These are phyloP conservation scores for Drosophila ustulata DNA, from an alignment of 2,888 invertebrate species.

Conservation along the genomic window DNA sequence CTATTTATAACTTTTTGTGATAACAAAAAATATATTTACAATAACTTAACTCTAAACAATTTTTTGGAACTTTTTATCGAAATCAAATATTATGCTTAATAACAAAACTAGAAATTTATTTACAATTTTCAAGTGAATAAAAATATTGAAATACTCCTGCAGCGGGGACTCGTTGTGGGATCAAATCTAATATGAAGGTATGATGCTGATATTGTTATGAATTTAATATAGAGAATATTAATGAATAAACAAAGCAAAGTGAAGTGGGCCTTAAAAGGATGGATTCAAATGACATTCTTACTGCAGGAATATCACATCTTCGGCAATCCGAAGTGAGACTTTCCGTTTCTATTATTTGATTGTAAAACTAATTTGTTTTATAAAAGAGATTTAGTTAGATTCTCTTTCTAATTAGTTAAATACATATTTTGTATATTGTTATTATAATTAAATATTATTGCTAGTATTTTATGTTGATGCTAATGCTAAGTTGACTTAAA, in stretches of 20 bases:
- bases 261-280: neutral
- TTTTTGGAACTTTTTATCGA: conserved; percentile 37
- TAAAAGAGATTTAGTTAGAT: conserved; percentile 19
- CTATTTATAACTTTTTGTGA: conserved; percentile 29
- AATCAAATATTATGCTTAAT: conserved; percentile 17
- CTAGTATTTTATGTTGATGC: conserved; percentile 42
- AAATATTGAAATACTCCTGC: neutral
- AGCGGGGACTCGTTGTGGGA: neutral
- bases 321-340: neutral
- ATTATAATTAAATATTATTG: conserved; percentile 21
- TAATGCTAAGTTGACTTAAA: conserved; percentile 57
- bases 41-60: conserved; percentile 22
- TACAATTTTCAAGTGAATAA: conserved; percentile 30
- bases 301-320: conserved; percentile 5
- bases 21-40: conserved; percentile 55
- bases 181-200: no score
- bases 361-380: conserved; percentile 9
- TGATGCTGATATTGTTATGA: no score
- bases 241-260: neutral
- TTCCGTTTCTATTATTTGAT: conserved; percentile 4
- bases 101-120: conserved; percentile 26
- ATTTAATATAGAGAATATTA: no score
- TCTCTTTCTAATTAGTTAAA: conserved; percentile 14
- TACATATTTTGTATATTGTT: neutral
- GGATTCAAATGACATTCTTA: neutral